Percentiles rank a stretch among this genome's conserved stretches.
These are phyloP conservation scores for Bubo scandiacus DNA, from an alignment of 2,113 vertebrate genomes.

Conservation along the genomic window DNA sequence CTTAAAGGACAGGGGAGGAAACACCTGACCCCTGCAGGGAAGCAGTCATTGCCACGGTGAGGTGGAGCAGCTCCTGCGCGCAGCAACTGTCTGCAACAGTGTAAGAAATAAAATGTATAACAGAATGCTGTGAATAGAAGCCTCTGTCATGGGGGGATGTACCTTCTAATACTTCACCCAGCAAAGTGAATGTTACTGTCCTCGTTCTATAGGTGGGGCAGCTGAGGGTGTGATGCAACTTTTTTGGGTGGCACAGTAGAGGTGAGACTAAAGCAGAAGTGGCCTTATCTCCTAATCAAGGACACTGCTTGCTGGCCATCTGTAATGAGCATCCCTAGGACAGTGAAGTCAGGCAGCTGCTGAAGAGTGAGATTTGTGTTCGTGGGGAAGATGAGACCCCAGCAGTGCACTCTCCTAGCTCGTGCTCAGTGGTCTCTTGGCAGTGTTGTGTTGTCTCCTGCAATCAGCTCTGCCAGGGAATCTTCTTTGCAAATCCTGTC, in stretches of 20 bases:
- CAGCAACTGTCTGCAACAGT: neutral
- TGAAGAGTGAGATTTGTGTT: neutral
- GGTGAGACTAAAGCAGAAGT: neutral
- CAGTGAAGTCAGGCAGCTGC: neutral
- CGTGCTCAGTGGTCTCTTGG: neutral
- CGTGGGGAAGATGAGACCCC: neutral
- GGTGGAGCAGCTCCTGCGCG: neutral
- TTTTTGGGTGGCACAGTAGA: neutral
- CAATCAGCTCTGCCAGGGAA: neutral
- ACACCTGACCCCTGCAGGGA: neutral
- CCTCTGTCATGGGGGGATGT: neutral
- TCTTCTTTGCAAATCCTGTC: neutral
- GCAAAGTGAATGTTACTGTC: neutral
- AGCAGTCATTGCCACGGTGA: neutral
- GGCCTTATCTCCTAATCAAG: neutral
- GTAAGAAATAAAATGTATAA: too few species aligned
- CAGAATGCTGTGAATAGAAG: neutral
- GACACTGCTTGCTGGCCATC: neutral
- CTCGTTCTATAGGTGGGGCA: neutral
- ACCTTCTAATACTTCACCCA: neutral
- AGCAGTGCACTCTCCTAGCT: neutral
- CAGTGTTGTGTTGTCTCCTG: neutral
- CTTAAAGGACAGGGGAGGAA: neutral
- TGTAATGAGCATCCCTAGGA: neutral
- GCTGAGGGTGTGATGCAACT: neutral